Evolutionary conservation across 2,113 vertebrate genomes (phyloP), one percentile per base, ranked within the genome.

Genomic region (Ahaetulla prasina): DNA sequence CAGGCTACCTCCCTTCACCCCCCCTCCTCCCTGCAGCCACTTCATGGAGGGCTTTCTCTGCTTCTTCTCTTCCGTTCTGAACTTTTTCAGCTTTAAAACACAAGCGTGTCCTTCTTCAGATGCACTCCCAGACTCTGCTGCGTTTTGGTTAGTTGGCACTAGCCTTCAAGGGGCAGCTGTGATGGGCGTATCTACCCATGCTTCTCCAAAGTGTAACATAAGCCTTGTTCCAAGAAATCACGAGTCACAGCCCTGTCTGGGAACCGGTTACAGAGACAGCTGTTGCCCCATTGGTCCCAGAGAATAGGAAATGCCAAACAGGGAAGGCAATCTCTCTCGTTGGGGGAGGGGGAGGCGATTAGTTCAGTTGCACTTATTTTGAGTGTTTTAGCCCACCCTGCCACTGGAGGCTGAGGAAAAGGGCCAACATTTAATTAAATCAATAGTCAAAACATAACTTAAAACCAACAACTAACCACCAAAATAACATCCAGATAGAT

Each of bases 381-480:
- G n/a, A 52, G 7, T 30, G 16, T 43, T 91, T 35, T 52, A 88
- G 91, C 85, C 91, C 91, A 92, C 49, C 91, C 85, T 92, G 85
- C 47, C 14, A 52, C 85, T 68, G 47, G 47, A 92, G 85, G 60
- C 85, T 50, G 9, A 74, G 89, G 89, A 49, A 22, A 80, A 20
- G 63, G 89, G 63, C 89, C 91, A 92, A 88, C 47, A 20, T 43
- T 68, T 87, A 25, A 88, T 87, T 92, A 43, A 92, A 92, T 43
- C 47, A 92, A 25, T 45, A 74, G 91, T 68, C 47, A 88, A 92
- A 88, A 45, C 57, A 88, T 35, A 91, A 87, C 35, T 88, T 12
- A 27, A 80, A 74, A 88, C 57, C 91, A 87, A 68, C 91, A 87
- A 27, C 9, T 49, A 91, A 91, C 90, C 54, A 63, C 54, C 85